Evolutionary conservation across 2,797 vertebrate species (phyloP), one percentile per base, ranked within the genome.

Genomic region (Hozukius guyotensis): DNA sequence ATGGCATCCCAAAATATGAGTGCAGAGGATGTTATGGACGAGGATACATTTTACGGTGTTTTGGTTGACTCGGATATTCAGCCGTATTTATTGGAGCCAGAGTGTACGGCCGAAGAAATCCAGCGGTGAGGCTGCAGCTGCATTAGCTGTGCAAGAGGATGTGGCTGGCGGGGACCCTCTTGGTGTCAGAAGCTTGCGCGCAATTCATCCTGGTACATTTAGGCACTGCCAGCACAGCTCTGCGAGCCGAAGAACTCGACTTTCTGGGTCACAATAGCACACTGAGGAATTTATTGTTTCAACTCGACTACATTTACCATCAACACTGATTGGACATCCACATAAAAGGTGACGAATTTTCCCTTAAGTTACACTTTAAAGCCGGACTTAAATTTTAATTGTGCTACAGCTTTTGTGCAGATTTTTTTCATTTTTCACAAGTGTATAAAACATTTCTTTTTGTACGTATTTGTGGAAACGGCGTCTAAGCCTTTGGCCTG

Each of bases 401-500:
- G 49, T 52, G 18, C 20, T 20, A 52, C 4, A 52, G 20, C 20
- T 52, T n/a, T 20, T 52, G 20, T 52, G 49, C 49, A 16, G 24
- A 27, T 14, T 57, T 1, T 29, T 1, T 59, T n/a, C 2, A 18
- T 31, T 10, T 29, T 29, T 27, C 55, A 57, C 1, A 59, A 59
- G 27, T 3, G 9, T 20, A 12, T 32, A 7, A 20, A 52, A 20
- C 20, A 20, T n/a, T 52, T 52, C 2, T 52, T 52, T 38, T 63
- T 16, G 22, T 8, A 64, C 13, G 0, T 12, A 32, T 61, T 34
- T 12, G 18, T 32, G 29, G 27, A 59, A 20, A 20, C 4, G 27
- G 29, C 3, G 0, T 42, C 6, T 4, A 4, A 61, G 16, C 20
- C 12, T 49, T 22, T 0, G 18, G 34, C 16, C 18, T 2, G 13